Conservation (phyloP, 1,140 invertebrate genomes). For the Nomia melanderi region DNA sequence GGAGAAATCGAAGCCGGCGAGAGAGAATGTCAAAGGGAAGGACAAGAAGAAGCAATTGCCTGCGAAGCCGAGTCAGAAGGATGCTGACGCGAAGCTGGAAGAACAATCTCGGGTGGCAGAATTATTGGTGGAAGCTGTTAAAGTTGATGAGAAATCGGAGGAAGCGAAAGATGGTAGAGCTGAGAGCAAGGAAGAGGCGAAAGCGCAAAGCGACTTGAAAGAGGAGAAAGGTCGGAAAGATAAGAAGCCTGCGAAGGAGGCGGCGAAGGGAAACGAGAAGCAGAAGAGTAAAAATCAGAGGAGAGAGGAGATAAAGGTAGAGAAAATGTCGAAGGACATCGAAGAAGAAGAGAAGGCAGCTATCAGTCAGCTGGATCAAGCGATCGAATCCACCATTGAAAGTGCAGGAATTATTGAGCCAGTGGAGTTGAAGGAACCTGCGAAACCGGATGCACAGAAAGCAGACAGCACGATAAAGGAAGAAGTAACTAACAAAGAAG, state of each 20-base stretch:
- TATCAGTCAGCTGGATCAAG: not conserved
- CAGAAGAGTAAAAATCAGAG: not conserved
- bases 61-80: not conserved
- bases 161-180: not conserved
- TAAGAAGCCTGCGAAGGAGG: not conserved
- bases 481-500: not conserved
- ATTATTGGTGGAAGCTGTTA: not conserved
- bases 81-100: not conserved
- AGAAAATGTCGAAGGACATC: not conserved
- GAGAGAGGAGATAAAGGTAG: not conserved
- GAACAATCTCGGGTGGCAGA: not conserved
- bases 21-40: not conserved
- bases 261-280: not conserved
- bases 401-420: not conserved
- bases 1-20: slow-evolving; percentile 9
- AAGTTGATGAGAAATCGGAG: not conserved
- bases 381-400: not conserved
- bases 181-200: not conserved
- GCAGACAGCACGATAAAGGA: not conserved
- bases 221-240: not conserved
- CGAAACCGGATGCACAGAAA: not conserved
- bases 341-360: slow-evolving; percentile 23
- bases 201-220: not conserved
- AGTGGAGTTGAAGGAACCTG: not conserved
- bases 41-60: slow-evolving; percentile 4